A percentile compares a stretch with the other conserved stretches of the same genome.
Conservation (phyloP, 2,113 vertebrate genomes). For the Actinemys pallida region DNA sequence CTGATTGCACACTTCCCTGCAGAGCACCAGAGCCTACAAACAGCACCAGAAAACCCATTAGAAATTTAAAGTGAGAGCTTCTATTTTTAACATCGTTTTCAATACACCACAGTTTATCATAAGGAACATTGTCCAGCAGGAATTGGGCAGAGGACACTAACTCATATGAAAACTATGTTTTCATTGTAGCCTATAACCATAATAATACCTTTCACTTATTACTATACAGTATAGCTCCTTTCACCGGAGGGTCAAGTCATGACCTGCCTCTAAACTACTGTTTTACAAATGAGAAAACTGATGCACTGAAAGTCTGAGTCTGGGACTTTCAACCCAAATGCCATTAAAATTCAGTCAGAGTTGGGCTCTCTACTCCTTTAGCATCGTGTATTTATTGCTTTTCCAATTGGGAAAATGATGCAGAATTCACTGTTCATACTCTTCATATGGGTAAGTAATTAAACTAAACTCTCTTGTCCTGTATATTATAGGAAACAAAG, state of each 20-base stretch:
- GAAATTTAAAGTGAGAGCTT: neutral
- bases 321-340: neutral
- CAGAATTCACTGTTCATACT: neutral
- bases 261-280: neutral
- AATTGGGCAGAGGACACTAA: neutral
- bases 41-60: neutral
- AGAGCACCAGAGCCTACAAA: neutral
- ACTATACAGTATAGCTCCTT: neutral
- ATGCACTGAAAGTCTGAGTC: neutral
- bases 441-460: neutral
- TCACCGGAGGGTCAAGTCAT: neutral
- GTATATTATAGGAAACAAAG: neutral
- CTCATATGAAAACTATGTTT: neutral
- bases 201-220: neutral
- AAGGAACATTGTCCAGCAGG: neutral
- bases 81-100: neutral
- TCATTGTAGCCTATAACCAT: neutral
- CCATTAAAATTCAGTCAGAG: neutral
- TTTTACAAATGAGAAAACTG: neutral
- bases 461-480: neutral
- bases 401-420: neutral
- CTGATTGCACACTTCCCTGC: neutral
- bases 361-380: neutral
- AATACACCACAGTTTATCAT: neutral
- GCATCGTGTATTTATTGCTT: neutral